These are phyloP conservation scores for Limnephilus rhombicus DNA, from an alignment of 2,888 invertebrate species.

Conservation along the genomic window DNA sequence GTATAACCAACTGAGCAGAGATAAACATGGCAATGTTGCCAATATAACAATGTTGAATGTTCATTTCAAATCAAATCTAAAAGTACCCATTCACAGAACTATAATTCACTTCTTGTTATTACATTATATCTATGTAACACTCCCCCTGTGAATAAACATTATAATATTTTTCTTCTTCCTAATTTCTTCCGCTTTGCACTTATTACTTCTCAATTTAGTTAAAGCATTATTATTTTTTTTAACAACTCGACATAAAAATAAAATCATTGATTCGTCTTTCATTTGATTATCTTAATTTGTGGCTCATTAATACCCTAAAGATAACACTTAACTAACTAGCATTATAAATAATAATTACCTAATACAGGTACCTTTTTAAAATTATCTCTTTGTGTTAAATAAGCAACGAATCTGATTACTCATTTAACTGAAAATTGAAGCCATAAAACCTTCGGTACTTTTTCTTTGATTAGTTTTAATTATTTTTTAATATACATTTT, in stretches of 20 bases:
- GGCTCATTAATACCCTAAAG: not conserved
- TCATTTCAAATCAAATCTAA: no score
- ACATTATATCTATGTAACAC: no score
- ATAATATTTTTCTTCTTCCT: not conserved
- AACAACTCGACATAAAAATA: not conserved
- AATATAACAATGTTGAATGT: no score
- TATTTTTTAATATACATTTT: not conserved
- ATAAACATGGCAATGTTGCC: no score
- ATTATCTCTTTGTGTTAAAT: not conserved
- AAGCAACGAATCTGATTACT: not conserved
- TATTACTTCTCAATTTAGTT: not conserved
- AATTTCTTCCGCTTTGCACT: not conserved
- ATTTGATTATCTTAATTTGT: not conserved
- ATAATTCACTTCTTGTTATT: no score
- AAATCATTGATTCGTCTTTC: not conserved
- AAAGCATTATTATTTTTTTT: no score
- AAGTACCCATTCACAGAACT: no score
- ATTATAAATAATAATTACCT: no score
- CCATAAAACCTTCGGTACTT: not conserved
- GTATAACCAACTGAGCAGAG: no score
- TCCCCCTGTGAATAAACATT: no score
- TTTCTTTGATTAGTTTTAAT: not conserved
- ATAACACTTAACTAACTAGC: no score
- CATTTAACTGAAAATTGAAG: not conserved
- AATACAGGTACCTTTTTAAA: not conserved